Conservation (phyloP, 2,797 vertebrate species). For the Aratinga solstitialis region DNA sequence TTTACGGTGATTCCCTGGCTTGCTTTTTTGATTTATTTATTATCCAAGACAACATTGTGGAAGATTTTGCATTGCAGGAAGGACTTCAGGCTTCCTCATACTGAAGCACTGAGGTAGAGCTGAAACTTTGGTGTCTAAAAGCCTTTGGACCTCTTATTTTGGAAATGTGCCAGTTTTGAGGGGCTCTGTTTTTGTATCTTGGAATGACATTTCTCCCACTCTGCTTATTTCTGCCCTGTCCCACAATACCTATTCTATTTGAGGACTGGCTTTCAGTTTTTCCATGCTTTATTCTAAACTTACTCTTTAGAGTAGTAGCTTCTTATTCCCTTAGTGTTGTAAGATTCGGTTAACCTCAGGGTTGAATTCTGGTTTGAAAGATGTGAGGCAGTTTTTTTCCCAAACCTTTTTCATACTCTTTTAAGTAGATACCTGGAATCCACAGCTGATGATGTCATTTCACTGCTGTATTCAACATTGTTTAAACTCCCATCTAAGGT, state of each 20-base stretch:
- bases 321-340: background rate
- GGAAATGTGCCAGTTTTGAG: accelerated
- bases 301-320: accelerated
- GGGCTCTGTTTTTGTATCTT: background rate
- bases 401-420: background rate
- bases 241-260: background rate
- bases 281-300: background rate
- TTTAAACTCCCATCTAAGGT: background rate
- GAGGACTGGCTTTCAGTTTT: background rate
- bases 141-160: accelerated
- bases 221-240: background rate
- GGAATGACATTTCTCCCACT: background rate
- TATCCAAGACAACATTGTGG: accelerated
- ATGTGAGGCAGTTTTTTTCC: accelerated
- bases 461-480: background rate
- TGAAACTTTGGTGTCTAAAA: background rate
- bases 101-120: accelerated
- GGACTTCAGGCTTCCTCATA: background rate
- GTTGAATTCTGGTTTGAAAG: background rate
- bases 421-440: background rate
- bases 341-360: background rate
- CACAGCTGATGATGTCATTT: background rate
- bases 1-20: background rate
- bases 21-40: background rate
- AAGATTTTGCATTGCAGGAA: background rate